Evolutionary conservation across 2,113 vertebrate species (phyloP), one percentile per base, ranked within the genome.

Genomic region (Indicator indicator): DNA sequence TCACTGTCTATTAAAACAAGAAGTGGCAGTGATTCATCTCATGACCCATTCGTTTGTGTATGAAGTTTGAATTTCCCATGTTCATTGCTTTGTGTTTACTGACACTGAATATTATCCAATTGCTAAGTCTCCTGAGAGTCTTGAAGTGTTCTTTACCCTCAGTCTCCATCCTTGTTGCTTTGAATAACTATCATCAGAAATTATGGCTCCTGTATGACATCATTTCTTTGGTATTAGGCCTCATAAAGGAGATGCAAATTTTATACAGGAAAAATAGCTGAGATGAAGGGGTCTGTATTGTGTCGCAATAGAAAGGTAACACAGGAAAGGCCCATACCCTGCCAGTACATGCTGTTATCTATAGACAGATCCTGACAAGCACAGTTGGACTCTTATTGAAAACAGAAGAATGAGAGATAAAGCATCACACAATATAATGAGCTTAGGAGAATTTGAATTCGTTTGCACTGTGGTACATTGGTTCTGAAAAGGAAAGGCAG

Each of bases 311-410:
- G 71, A 93, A 73, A 85, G 58, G 81, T 80, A 87, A 46, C 65
- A 64, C 7, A 86, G 93, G 67, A 87, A 75, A 74, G 68, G 63
- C 27, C 55, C 65, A 5, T 73, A 3, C 28, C 30, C 71, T 94
- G 89, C 68, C 63, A 76, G 63, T 50, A 60, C 89, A 60, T 67
- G 88, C 80, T 82, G 33, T 76, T 91, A 59, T 74, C 67, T 88
- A 6, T 33, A 60, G 84, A 59, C 71, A 73, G 55, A 92, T 89
- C 89, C 89, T 92, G 78, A 94, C 87, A 94, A 94, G 89, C 74
- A 73, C 63, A 42, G 27, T 76, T 94, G 89, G 89, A 72, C 71
- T 89, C 74, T 76, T 75, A 26, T 2, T 86, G 74, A 42, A 84
- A 93, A 32, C 48, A 63, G 86, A 82, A 56, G 62, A 82, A 67